A percentile compares a stretch with the other conserved stretches of the same genome.
phyloP scores from a whole-genome alignment of 2,888 invertebrate species.

The Hydrotaea diabolus region DNA sequence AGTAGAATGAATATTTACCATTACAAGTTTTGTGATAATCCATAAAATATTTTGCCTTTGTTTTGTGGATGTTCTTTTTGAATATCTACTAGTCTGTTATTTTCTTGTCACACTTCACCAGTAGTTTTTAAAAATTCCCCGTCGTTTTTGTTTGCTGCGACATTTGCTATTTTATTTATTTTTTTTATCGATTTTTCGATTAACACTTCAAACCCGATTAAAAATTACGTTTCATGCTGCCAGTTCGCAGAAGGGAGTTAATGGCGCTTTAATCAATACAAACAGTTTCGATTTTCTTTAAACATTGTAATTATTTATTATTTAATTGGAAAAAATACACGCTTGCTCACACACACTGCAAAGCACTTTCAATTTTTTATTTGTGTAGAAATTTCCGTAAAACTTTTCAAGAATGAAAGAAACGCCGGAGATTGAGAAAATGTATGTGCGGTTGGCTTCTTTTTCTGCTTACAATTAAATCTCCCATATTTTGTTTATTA shows the following conservation, averaged over 20 bases:
- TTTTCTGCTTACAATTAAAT: conserved; percentile 19
- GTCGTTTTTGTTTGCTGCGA: neutral
- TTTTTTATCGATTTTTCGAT: neutral
- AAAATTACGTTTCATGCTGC: conserved; percentile 13
- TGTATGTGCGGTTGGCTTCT: neutral
- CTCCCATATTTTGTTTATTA: neutral
- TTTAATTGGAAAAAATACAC: neutral
- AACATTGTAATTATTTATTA: neutral
- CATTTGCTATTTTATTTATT: neutral
- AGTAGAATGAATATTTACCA: conserved; percentile 73
- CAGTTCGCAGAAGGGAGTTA: neutral
- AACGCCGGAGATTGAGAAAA: neutral
- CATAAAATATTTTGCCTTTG: conserved; percentile 68
- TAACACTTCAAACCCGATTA: neutral
- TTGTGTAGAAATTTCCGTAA: neutral
- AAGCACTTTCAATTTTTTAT: neutral
- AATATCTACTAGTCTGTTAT: no score
- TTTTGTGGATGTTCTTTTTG: conserved; percentile 12
- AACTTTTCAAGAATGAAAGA: neutral
- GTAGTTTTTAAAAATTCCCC: neutral
- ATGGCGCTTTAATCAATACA: neutral
- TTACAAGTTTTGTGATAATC: conserved; percentile 76
- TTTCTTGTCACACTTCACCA: neutral
- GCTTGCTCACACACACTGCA: no score
- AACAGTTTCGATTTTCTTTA: neutral